These are phyloP conservation scores for Diuraphis noxia DNA, from an alignment of 1,140 invertebrate species.

Conservation along the genomic window DNA sequence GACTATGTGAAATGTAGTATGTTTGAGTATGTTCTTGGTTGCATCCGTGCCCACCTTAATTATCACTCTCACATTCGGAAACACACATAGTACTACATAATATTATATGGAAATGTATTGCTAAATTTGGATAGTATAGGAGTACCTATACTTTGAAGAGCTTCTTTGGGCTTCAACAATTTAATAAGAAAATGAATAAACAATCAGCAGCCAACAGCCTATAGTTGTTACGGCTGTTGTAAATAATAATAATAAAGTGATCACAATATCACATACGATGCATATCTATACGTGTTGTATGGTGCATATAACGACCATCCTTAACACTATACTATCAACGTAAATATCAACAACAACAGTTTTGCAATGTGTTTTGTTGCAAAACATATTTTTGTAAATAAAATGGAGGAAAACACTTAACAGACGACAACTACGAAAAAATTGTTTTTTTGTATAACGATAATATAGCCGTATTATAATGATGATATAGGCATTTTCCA, in stretches of 20 bases:
- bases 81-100: no score
- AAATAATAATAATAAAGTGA: conserved; percentile 4
- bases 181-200: not conserved
- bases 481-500: no score
- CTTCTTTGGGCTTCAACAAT: not conserved
- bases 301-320: not conserved
- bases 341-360: not conserved
- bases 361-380: not conserved
- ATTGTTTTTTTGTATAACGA: not conserved
- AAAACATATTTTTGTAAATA: not conserved
- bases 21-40: no score
- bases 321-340: not conserved
- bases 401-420: not conserved
- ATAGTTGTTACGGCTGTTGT: not conserved
- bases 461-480: no score
- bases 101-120: not conserved
- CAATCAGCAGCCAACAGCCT: not conserved
- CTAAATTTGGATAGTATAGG: not conserved
- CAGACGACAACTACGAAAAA: not conserved
- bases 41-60: no score
- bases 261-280: not conserved
- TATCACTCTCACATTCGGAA: no score
- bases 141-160: not conserved
- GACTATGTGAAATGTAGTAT: no score
- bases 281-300: not conserved